Evolutionary conservation across 2,797 vertebrate species (phyloP).

Genomic region (Poeciliopsis gracilis): DNA sequence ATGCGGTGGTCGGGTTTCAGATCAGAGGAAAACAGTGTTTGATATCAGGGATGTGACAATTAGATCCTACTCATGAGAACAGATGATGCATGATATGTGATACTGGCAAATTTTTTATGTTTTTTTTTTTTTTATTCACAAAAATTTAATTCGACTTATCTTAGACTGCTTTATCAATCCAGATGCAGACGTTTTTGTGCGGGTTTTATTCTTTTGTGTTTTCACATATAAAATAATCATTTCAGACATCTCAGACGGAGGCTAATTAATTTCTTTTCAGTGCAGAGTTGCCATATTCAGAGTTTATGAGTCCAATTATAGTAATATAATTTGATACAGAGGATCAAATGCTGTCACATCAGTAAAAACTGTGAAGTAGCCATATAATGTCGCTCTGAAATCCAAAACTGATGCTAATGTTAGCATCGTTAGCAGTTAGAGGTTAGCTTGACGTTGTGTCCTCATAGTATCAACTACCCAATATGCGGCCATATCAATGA

Average conservation of each 20-base stretch:
- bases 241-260: not conserved
- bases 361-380: not conserved
- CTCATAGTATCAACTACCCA: not conserved
- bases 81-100: not conserved
- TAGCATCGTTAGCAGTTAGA: not conserved
- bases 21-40: conserved; percentile 5
- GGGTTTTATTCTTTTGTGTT: not conserved
- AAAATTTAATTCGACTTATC: not conserved
- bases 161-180: not conserved
- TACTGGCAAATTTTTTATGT: not conserved
- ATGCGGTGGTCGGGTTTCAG: not conserved
- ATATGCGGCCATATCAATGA: not conserved
- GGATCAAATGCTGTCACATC: not conserved
- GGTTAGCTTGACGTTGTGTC: not conserved
- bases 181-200: not conserved
- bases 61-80: not conserved
- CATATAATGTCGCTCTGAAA: not conserved
- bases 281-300: not conserved
- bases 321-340: not conserved
- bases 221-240: not conserved
- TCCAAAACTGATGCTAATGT: not conserved
- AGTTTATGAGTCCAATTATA: not conserved
- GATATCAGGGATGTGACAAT: not conserved
- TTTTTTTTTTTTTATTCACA: not conserved
- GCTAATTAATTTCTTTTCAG: not conserved